phyloP scores from a whole-genome alignment of 2,797 vertebrate genomes.

The Darevskia mixta region DNA sequence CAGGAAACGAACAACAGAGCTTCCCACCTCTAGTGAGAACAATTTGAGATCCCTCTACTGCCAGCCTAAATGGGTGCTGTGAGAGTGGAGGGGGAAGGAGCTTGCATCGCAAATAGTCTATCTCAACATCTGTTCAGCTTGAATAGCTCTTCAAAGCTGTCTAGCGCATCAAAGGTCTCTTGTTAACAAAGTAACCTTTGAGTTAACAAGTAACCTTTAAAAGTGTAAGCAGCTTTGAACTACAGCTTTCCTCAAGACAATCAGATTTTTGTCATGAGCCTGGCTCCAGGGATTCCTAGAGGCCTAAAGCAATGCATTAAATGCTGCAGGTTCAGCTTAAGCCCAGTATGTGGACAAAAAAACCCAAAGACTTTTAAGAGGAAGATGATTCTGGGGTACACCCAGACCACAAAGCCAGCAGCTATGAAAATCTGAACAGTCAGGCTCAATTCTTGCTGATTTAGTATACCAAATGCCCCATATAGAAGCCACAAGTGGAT shows the following conservation, averaged over 20 bases:
- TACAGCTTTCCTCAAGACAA: neutral
- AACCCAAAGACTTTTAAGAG: neutral
- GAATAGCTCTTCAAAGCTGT: constrained; percentile 26
- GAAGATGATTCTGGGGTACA: neutral
- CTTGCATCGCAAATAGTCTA: constrained; percentile 6
- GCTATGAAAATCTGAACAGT: neutral
- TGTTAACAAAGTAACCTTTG: constrained; percentile 38
- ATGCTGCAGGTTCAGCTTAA: neutral
- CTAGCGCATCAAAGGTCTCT: constrained; percentile 30
- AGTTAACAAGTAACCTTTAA: constrained; percentile 46
- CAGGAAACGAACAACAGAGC: no score
- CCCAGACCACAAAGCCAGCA: neutral
- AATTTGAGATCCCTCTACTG: neutral
- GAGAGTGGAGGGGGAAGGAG: neutral
- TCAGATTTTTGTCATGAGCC: constrained; percentile 2
- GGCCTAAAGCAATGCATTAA: neutral
- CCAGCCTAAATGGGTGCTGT: neutral
- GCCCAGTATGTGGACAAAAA: neutral
- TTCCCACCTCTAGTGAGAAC: neutral
- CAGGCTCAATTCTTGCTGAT: neutral
- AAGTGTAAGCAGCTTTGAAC: neutral
- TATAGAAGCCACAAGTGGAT: neutral
- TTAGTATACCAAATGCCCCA: neutral
- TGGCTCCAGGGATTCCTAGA: neutral
- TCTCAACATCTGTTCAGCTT: constrained; percentile 21